These are phyloP conservation scores for Lycophotia porphyrea DNA, from an alignment of 2,888 invertebrate species.

Conservation along the genomic window DNA sequence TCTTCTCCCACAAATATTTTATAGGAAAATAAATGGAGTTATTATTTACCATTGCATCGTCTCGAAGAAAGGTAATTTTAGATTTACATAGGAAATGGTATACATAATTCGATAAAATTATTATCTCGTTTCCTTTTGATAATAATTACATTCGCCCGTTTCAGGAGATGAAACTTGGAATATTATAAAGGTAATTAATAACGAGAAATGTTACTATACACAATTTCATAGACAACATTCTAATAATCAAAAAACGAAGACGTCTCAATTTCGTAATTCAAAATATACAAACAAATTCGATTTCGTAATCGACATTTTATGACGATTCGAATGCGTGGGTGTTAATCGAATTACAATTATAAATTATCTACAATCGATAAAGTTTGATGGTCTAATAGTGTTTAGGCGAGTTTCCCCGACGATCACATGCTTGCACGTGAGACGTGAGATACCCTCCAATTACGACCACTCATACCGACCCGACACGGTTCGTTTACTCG, in stretches of 20 bases:
- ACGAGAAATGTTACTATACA: neutral
- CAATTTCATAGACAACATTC: neutral
- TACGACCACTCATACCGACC: conserved; percentile 55
- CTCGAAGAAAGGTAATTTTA: conserved; percentile 23
- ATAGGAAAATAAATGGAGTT: conserved; percentile 45
- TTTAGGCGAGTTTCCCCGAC: conserved; percentile 40
- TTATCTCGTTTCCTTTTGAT: conserved; percentile 21
- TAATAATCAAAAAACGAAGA: neutral
- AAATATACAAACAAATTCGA: conserved; percentile 32
- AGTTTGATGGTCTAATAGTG: conserved; percentile 44
- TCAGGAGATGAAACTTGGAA: conserved; percentile 1
- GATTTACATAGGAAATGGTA: conserved; percentile 30
- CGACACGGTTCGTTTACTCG: conserved; percentile 61
- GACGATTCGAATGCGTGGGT: conserved; percentile 36
- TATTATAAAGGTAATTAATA: neutral
- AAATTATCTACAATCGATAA: conserved; percentile 60
- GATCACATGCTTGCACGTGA: conserved; percentile 39
- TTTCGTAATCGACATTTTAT: conserved; percentile 17
- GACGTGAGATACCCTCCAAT: conserved; percentile 58
- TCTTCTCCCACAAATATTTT: conserved; percentile 44
- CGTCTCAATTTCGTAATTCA: conserved; percentile 26
- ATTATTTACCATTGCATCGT: conserved; percentile 19
- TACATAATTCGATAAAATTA: conserved; percentile 11
- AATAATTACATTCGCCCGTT: conserved; percentile 13
- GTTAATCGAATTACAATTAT: conserved; percentile 62